Evolutionary conservation across 2,888 invertebrate species (phyloP), one percentile per base, ranked within the genome.

Genomic region (Acanthosoma haemorrhoidale): DNA sequence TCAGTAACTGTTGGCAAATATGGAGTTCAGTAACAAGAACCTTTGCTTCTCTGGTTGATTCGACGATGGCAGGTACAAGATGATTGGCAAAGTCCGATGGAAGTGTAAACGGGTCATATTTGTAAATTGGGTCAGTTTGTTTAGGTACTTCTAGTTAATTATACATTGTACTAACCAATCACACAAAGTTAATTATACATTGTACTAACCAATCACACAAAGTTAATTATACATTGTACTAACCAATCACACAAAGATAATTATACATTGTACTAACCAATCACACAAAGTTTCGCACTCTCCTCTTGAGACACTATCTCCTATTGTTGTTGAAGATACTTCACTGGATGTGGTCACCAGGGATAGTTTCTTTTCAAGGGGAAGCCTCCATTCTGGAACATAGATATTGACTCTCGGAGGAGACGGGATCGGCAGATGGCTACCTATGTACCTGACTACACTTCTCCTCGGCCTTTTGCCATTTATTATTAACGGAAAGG

Each of bases 401-500:
- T 70, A 58, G 15, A 70, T 39, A 16, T 58, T 41, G 8, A 68
- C 36, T 43, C 66, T 39, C 11, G 60, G 43, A 8, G 70, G 60
- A 25, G 29, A 31, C 11, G 70, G 60, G 11, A 70, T 36, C 1
- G 70, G 70, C 18, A 70, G 31, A 34, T 60, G 39, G 18, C 59
- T 68, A 13, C 70, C 70, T 32, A 70, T 70, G 21, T 32, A 43
- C 36, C 70, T 16, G 43, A 70, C 64, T 41, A 71, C 63, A 32
- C 66, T 69, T 21, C 58, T 60, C 2, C 61, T 21, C 1, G 63
- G 68, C 13, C 59, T 15, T 18, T 58, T 59, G 4, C 36, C 15
- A 67, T 43, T 67, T 15, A 67, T 4, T 36, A 67, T 43, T 25
- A 67, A 34, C 11, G 67, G 67, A 31, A 67, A 67, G 13, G 67